These are phyloP conservation scores for Cherax destructor DNA, from an alignment of 1,140 invertebrate genomes.

Conservation along the genomic window DNA sequence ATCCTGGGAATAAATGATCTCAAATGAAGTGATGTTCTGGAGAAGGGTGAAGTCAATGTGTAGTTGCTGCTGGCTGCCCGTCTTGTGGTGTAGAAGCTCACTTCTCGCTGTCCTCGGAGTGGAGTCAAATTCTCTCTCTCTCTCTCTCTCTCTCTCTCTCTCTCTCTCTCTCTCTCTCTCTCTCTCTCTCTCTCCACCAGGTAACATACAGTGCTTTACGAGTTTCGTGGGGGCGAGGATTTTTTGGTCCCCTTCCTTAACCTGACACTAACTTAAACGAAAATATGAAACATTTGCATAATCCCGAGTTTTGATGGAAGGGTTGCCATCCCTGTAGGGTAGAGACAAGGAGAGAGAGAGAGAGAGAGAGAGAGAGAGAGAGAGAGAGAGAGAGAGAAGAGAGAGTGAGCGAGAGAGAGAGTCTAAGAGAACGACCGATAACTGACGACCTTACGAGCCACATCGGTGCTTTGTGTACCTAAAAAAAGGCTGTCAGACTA, in stretches of 20 bases:
- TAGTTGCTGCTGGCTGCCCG: no score
- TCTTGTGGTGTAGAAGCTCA: no score
- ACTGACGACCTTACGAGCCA: not conserved
- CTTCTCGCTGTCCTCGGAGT: no score
- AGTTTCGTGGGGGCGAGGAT: no score
- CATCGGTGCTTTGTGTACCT: not conserved
- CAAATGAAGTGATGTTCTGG: no score
- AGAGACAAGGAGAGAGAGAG: conserved; percentile 22
- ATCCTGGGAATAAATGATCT: no score
- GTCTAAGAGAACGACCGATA: conserved; percentile 2
- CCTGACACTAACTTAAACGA: no score
- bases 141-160: not conserved
- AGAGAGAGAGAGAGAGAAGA: conserved; percentile 45
- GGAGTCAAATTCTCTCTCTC: not conserved
- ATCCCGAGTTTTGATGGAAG: no score
- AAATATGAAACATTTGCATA: no score
- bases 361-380: conserved; percentile 32
- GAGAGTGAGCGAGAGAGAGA: conserved; percentile 35
- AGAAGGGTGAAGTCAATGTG: no score
- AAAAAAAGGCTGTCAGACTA: not conserved
- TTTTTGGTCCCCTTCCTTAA: no score
- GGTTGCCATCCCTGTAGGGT: not conserved
- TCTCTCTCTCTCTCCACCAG: not conserved
- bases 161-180: not conserved
- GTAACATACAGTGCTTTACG: no score